Percentiles rank a stretch among this genome's conserved stretches.
These are phyloP conservation scores for Monoplex corrugatus DNA, from an alignment of 2,888 invertebrate species.

Conservation along the genomic window DNA sequence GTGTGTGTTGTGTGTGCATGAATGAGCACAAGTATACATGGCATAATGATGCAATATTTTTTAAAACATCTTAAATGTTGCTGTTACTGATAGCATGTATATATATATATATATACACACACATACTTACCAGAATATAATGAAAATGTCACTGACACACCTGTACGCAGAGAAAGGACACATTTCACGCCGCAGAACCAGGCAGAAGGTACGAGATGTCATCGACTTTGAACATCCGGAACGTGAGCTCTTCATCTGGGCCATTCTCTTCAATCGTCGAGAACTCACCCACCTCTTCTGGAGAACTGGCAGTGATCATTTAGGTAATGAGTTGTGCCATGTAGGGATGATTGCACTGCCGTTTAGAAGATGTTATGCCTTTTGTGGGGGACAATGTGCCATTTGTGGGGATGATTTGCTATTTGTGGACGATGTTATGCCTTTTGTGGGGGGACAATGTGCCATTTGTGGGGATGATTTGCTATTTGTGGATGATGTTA, in stretches of 20 bases:
- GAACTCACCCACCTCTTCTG: constrained; percentile 79
- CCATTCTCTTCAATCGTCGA: constrained; percentile 78
- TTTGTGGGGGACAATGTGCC: not conserved
- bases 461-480: too few species aligned
- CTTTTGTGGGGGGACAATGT: too few species aligned
- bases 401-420: too few species aligned
- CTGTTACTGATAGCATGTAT: too few species aligned
- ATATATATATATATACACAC: too few species aligned
- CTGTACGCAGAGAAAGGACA: not conserved
- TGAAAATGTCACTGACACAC: not conserved
- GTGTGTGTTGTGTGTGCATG: too few species aligned
- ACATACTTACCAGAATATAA: not conserved
- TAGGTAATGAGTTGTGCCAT: constrained; percentile 73
- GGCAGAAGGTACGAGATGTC: constrained; percentile 44
- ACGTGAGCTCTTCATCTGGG: constrained; percentile 80
- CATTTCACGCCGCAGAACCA: constrained; percentile 7
- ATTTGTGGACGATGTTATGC: too few species aligned
- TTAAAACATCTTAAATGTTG: too few species aligned
- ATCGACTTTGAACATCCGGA: constrained; percentile 61
- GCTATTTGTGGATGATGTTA: too few species aligned
- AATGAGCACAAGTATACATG: too few species aligned
- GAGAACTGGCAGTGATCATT: constrained; percentile 76
- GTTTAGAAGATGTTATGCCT: not conserved
- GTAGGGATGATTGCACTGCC: not conserved
- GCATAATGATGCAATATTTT: too few species aligned